Evolutionary conservation across 2,797 vertebrate species (phyloP).

Genomic region (Huso huso): DNA sequence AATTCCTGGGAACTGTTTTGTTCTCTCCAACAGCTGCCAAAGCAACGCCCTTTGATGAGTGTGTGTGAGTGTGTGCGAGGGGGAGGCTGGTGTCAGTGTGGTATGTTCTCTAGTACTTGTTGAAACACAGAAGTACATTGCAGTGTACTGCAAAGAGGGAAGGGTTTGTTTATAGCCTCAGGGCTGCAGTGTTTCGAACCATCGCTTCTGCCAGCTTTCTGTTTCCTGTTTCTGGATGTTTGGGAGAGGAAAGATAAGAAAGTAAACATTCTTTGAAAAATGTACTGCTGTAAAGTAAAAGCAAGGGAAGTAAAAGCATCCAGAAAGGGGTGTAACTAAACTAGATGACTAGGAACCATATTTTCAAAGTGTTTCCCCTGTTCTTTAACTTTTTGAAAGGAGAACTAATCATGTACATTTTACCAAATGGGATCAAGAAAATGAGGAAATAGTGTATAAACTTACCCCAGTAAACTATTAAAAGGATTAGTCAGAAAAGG

Average conservation of each 20-base stretch:
- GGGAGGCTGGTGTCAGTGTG: background rate
- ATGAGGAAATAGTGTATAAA: too few relatives aligned
- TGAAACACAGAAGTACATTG: too few relatives aligned
- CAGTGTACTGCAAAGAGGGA: background rate
- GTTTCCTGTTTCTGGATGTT: background rate
- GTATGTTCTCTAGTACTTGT: too few relatives aligned
- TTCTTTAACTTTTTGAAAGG: too few relatives aligned
- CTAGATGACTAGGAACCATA: too few relatives aligned
- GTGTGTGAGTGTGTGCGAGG: background rate
- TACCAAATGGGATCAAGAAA: too few relatives aligned
- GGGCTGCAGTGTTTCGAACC: background rate
- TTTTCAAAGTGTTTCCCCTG: too few relatives aligned
- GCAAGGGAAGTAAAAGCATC: too few relatives aligned
- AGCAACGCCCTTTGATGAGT: background rate
- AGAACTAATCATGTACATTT: too few relatives aligned
- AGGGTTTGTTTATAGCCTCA: background rate
- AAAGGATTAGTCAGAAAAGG: too few relatives aligned
- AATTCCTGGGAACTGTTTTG: background rate
- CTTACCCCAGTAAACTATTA: conserved; percentile 9
- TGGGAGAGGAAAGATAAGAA: background rate
- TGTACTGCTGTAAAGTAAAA: too few relatives aligned
- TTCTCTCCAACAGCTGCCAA: background rate
- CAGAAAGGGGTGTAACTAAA: too few relatives aligned
- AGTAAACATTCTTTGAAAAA: background rate
- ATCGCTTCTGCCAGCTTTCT: background rate